These are phyloP conservation scores for Yasuhikotakia modesta DNA, from an alignment of 2,797 vertebrate genomes.

Conservation along the genomic window DNA sequence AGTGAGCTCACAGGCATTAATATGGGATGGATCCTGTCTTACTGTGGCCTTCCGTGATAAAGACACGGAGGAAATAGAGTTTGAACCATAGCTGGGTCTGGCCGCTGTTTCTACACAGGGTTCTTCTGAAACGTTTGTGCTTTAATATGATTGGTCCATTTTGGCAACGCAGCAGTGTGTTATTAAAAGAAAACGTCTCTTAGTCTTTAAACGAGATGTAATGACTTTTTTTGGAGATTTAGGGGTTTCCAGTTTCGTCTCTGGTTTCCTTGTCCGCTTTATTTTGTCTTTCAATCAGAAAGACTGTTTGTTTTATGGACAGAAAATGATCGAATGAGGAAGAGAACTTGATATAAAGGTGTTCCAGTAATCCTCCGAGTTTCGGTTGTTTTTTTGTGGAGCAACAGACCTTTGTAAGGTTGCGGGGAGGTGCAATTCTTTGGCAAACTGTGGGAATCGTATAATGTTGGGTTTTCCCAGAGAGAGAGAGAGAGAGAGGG, in stretches of 20 bases:
- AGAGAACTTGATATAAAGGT: conserved; percentile 20
- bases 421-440: conserved; percentile 30
- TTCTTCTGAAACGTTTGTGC: background rate
- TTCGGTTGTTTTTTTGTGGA: conserved; percentile 2
- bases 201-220: too few relatives aligned
- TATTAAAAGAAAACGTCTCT: too few relatives aligned
- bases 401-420: conserved; percentile 21
- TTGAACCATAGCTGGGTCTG: background rate
- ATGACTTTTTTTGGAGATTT: too few relatives aligned
- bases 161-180: too few relatives aligned
- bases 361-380: conserved; percentile 8
- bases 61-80: conserved; percentile 7
- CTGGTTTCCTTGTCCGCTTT: background rate
- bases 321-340: conserved; percentile 21
- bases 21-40: conserved; percentile 49
- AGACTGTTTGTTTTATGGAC: background rate
- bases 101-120: background rate
- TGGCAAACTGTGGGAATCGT: conserved; percentile 16
- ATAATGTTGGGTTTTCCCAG: conserved; percentile 36
- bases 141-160: too few relatives aligned
- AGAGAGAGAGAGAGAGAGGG: background rate
- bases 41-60: conserved; percentile 4
- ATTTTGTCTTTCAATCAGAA: background rate
- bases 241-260: background rate
- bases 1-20: conserved; percentile 44